Conservation (phyloP, 2,113 vertebrate species). For the Nerophis lumbriciformis region DNA sequence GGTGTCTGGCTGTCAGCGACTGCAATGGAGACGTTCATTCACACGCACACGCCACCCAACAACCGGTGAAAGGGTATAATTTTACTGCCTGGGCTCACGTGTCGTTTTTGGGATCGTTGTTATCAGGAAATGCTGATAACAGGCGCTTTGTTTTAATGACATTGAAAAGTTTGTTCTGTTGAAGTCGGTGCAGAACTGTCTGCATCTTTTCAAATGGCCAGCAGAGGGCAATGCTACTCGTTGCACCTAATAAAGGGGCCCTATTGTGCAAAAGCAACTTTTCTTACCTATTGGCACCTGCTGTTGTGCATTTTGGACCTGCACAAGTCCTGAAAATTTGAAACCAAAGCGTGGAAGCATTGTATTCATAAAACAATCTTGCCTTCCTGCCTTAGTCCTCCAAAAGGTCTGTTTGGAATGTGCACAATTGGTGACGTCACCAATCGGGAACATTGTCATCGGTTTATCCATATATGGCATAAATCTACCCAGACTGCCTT, state of each 20-base stretch:
- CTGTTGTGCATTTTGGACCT: too few species aligned
- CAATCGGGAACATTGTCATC: too few species aligned
- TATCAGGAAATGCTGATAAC: not conserved
- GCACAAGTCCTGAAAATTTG: too few species aligned
- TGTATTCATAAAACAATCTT: too few species aligned
- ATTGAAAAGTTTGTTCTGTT: not conserved
- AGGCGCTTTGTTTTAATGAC: not conserved
- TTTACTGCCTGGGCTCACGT: conserved; percentile 35
- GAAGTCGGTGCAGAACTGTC: not conserved
- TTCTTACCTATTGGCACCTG: too few species aligned
- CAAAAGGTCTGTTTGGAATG: too few species aligned
- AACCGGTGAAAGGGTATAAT: conserved; percentile 29
- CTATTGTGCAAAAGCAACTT: too few species aligned
- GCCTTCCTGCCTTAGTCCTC: too few species aligned
- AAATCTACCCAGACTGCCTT: too few species aligned
- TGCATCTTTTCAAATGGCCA: not conserved
- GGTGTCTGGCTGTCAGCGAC: conserved; percentile 32
- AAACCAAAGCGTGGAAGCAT: too few species aligned
- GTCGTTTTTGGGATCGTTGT: conserved; percentile 39
- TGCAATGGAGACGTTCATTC: conserved; percentile 30
- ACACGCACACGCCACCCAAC: conserved; percentile 1
- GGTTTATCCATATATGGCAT: too few species aligned
- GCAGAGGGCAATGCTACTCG: not conserved
- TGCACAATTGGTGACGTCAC: too few species aligned
- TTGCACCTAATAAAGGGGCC: not conserved